Conservation (phyloP, 2,888 invertebrate species). For the Anoplius nigerrimus region DNA sequence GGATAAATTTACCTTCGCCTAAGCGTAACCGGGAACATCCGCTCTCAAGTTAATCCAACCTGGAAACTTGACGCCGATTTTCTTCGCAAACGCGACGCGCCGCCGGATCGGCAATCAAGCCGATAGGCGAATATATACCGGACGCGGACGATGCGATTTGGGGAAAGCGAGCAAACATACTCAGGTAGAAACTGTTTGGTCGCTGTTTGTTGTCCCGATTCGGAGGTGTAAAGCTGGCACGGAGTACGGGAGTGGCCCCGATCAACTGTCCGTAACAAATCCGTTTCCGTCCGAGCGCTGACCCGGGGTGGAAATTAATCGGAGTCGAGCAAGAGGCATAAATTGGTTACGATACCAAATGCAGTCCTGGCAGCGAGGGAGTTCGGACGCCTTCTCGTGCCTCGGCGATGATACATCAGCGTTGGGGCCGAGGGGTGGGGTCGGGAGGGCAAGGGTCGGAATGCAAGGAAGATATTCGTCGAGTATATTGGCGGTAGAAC, state of each 20-base stretch:
- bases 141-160: no score
- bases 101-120: no score
- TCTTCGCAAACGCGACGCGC: no score
- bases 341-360: conserved; percentile 46
- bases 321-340: conserved; percentile 24
- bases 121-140: no score
- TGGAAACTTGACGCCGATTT: no score
- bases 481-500: conserved; percentile 24
- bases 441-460: conserved; percentile 44
- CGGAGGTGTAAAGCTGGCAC: neutral
- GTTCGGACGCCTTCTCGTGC: conserved; percentile 25
- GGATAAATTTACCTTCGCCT: no score
- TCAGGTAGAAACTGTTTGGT: neutral
- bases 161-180: no score
- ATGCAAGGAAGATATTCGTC: conserved; percentile 46
- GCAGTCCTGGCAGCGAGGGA: no score
- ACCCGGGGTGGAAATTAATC: neutral
- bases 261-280: conserved; percentile 28
- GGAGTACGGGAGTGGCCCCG: no score
- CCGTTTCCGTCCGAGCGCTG: neutral
- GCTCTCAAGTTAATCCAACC: no score
- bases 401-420: conserved; percentile 46
- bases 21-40: no score
- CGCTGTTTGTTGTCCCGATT: neutral
- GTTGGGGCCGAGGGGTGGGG: conserved; percentile 55